Evolutionary conservation across 2,888 invertebrate species (phyloP).

Genomic region (Nomada hirtipes): DNA sequence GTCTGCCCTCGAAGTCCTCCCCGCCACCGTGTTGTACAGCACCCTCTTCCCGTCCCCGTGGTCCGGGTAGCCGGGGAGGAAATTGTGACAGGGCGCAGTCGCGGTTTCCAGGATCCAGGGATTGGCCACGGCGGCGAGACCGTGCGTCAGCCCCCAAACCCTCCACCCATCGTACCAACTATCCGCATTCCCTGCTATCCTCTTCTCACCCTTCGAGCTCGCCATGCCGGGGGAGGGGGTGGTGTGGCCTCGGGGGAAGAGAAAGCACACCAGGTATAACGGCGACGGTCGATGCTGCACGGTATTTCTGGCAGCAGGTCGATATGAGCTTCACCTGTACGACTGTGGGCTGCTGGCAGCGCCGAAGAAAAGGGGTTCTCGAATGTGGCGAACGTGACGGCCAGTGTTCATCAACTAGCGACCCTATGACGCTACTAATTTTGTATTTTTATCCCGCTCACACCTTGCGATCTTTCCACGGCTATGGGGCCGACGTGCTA

Average conservation of each 20-base stretch:
- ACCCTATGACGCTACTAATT: background rate
- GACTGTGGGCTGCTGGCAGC: slow-evolving; percentile 57
- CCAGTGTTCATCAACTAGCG: background rate
- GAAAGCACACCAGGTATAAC: slow-evolving; percentile 76
- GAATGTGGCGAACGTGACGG: slow-evolving; percentile 48
- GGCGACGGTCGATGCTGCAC: slow-evolving; percentile 83
- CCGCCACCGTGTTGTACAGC: slow-evolving; percentile 78
- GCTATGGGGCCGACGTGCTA: background rate
- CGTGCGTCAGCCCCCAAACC: slow-evolving; percentile 78
- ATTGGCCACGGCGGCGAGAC: slow-evolving; percentile 72
- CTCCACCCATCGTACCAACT: slow-evolving; percentile 62
- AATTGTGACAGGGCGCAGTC: slow-evolving; percentile 68
- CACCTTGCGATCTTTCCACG: background rate
- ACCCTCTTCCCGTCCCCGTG: slow-evolving; percentile 68
- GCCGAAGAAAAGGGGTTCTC: slow-evolving; percentile 58
- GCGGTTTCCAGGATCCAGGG: slow-evolving; percentile 72
- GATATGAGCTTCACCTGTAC: slow-evolving; percentile 77
- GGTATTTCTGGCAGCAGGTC: slow-evolving; percentile 84
- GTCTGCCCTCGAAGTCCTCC: slow-evolving; percentile 83
- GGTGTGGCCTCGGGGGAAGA: slow-evolving; percentile 56
- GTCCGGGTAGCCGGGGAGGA: slow-evolving; percentile 45
- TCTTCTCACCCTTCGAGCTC: slow-evolving; percentile 21
- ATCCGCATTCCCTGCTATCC: slow-evolving; percentile 60
- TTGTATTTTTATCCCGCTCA: background rate
- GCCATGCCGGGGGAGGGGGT: slow-evolving; percentile 26